These are phyloP conservation scores for rabbit (Oryctolagus cuniculus) DNA, from an alignment of 2,113 vertebrate species.

Conservation along the genomic window DNA sequence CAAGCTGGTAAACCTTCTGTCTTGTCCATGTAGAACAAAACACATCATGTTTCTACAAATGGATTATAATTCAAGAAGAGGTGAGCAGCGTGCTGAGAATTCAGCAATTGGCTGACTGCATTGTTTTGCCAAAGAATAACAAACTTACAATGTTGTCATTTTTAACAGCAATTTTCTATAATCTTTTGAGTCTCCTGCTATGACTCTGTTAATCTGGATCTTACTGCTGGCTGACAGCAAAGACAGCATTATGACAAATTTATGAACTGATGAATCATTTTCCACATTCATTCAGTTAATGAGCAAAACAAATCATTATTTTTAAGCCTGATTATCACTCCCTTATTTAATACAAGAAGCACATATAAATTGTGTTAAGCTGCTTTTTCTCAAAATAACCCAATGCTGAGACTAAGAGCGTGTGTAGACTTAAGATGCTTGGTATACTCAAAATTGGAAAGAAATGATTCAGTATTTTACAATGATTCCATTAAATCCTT, in stretches of 20 bases:
- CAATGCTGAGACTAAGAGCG: constrained; percentile 39
- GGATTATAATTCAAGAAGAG: constrained; percentile 73
- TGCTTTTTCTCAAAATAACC: constrained; percentile 64
- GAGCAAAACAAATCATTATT: constrained; percentile 74
- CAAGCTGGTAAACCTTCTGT: constrained; percentile 66
- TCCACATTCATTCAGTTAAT: constrained; percentile 63
- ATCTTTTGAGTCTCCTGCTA: constrained; percentile 66
- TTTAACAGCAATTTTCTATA: constrained; percentile 69
- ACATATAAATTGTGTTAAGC: background rate
- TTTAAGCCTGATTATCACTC: constrained; percentile 64
- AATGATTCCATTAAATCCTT: constrained; percentile 14
- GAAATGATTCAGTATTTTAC: constrained; percentile 50
- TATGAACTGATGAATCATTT: constrained; percentile 71
- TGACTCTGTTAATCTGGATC: constrained; percentile 40
- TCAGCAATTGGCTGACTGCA: constrained; percentile 61
- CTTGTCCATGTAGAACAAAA: constrained; percentile 66
- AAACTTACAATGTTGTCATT: constrained; percentile 75
- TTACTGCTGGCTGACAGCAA: background rate
- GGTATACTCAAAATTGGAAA: constrained; percentile 61
- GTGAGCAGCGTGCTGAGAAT: constrained; percentile 66
- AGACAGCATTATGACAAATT: constrained; percentile 56
- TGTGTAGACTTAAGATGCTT: background rate
- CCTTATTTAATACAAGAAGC: constrained; percentile 56
- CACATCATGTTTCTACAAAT: constrained; percentile 65
- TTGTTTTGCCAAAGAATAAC: constrained; percentile 73